A percentile compares a stretch with the other conserved stretches of the same genome.
Evolutionary conservation across 2,113 vertebrate genomes (phyloP).

Genomic region (Uria aalge): DNA sequence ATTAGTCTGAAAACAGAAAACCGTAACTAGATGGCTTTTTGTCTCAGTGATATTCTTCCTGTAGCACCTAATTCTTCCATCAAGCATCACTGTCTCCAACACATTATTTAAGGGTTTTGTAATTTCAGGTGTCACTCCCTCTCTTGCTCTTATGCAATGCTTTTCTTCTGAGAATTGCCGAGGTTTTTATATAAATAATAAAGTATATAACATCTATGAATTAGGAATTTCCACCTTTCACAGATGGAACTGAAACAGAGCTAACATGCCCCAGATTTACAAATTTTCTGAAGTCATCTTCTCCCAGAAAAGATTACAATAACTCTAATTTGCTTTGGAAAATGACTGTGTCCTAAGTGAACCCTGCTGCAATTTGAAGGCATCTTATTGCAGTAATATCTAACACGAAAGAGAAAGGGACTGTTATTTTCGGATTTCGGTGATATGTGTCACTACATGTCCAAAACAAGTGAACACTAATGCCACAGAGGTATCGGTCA

Average conservation of each 20-base stretch:
- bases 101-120: neutral
- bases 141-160: neutral
- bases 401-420: neutral
- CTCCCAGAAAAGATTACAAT: neutral
- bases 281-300: neutral
- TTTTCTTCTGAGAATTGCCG: neutral
- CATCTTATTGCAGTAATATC: neutral
- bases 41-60: neutral
- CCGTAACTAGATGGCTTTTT: neutral
- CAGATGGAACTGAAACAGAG: neutral
- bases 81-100: neutral
- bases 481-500: neutral
- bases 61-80: neutral
- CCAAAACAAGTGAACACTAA: neutral
- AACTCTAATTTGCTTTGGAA: neutral
- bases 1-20: neutral
- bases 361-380: neutral
- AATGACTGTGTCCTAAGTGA: neutral
- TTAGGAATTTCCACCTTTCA: neutral
- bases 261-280: neutral
- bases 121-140: neutral
- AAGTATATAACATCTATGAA: neutral
- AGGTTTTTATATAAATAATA: neutral
- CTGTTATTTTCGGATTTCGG: neutral
- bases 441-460: neutral